phyloP scores from a whole-genome alignment of 2,888 invertebrate species.

The Drosophila austrosaltans region DNA sequence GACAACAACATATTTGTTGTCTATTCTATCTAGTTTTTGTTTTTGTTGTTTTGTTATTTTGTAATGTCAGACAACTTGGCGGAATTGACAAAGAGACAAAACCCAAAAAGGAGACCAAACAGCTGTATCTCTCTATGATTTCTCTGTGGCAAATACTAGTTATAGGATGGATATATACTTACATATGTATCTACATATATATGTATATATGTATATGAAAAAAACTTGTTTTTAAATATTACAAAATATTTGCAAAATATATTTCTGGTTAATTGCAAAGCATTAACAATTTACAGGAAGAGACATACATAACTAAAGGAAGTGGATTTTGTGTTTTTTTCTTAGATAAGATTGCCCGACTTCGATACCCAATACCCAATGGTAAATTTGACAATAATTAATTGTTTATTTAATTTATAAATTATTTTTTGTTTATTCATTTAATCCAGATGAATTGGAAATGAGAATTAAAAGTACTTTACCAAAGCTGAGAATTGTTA shows the following conservation, averaged over 20 bases:
- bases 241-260: conserved; percentile 28
- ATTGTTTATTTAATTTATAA: no score
- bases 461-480: no score
- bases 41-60: conserved; percentile 4
- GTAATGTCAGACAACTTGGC: conserved; percentile 18
- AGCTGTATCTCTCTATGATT: not conserved
- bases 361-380: conserved; percentile 5
- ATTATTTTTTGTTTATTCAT: no score
- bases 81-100: conserved; percentile 1
- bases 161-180: not conserved
- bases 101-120: not conserved
- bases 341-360: not conserved
- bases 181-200: not conserved
- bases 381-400: not conserved
- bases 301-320: not conserved
- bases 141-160: conserved; percentile 6
- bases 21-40: not conserved
- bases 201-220: not conserved
- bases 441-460: no score
- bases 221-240: conserved; percentile 37
- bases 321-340: not conserved
- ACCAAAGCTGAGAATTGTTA: no score
- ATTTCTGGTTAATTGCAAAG: conserved; percentile 35
- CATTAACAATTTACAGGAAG: conserved; percentile 9
- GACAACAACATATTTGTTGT: not conserved